Conservation (phyloP, 2,113 vertebrate species). For the Cephalopholis sonnerati region DNA sequence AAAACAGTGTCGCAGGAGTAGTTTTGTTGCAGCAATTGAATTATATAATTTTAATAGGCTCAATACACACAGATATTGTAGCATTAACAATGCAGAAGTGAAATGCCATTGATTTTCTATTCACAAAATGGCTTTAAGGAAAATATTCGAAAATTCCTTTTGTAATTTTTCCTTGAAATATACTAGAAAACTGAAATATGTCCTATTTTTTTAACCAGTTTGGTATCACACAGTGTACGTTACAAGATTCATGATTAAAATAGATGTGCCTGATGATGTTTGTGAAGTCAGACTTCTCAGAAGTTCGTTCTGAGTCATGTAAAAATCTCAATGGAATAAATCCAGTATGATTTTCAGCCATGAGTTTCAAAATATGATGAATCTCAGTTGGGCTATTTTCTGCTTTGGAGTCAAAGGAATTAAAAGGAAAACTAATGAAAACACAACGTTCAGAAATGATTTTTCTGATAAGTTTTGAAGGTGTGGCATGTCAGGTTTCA, state of each 20-base stretch:
- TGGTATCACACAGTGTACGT: background rate
- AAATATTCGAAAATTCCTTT: background rate
- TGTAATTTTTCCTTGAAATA: background rate
- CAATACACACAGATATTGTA: constrained; percentile 38
- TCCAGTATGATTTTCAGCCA: background rate
- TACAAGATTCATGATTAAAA: constrained; percentile 37
- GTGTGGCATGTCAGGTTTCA: background rate
- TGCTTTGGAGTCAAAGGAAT: background rate
- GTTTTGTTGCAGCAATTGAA: constrained; percentile 1
- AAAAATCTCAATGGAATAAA: constrained; percentile 22
- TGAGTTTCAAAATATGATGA: background rate
- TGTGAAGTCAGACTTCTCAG: constrained; percentile 14
- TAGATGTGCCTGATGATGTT: constrained; percentile 3
- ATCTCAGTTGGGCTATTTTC: background rate
- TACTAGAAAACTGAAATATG: constrained; percentile 7
- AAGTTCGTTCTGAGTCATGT: background rate
- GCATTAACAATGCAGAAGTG: constrained; percentile 33
- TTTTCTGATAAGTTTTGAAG: background rate
- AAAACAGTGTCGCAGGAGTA: background rate
- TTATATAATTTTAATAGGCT: constrained; percentile 29
- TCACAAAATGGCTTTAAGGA: constrained; percentile 3
- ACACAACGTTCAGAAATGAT: background rate
- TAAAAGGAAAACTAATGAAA: background rate
- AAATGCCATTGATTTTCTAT: background rate
- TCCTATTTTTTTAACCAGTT: constrained; percentile 21